phyloP scores from a whole-genome alignment of 2,797 vertebrate genomes.

The Tauraco hartlaubi region DNA sequence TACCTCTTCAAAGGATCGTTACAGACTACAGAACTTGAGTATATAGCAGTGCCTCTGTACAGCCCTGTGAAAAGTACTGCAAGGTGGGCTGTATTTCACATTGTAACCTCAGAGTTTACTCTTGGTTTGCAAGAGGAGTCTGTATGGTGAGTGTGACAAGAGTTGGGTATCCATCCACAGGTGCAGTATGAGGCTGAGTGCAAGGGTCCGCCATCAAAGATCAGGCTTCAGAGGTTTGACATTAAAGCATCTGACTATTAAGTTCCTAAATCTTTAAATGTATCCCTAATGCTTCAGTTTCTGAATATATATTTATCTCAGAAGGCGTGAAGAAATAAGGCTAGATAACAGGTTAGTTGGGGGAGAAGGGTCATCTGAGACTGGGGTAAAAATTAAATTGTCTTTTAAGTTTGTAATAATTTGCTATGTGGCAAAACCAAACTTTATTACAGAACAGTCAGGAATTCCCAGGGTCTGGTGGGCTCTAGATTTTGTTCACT shows the following conservation, averaged over 20 bases:
- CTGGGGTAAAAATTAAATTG: background rate
- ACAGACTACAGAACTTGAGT: background rate
- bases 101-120: background rate
- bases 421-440: background rate
- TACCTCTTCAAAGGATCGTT: background rate
- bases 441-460: background rate
- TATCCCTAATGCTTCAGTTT: background rate
- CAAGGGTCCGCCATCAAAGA: background rate
- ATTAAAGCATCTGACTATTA: background rate
- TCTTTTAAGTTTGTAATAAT: background rate
- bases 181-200: background rate
- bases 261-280: background rate
- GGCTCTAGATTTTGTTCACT: background rate
- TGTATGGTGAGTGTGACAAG: background rate
- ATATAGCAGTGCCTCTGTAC: background rate
- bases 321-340: background rate
- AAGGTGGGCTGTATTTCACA: background rate
- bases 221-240: background rate
- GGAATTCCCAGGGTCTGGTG: background rate
- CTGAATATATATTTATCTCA: background rate
- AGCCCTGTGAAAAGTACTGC: background rate
- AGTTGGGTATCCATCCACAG: background rate
- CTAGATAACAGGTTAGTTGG: background rate
- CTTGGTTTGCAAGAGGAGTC: accelerated
- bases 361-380: background rate